Base-by-base conservation (phyloP, 1,140 invertebrate genomes). In the Drosophila orena region DNA sequence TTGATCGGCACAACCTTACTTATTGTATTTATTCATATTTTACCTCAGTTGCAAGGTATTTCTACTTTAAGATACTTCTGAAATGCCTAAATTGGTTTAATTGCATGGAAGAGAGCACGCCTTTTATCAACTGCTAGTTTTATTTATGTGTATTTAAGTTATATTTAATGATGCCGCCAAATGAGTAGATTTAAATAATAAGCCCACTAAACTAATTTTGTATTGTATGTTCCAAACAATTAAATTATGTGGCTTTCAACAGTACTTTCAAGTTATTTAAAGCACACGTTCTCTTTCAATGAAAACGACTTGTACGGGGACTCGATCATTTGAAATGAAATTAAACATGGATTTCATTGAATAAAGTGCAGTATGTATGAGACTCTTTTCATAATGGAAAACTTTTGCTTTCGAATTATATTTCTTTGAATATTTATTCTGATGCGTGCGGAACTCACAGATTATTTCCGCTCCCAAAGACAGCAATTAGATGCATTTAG, bases 401-500 rank as follows among this genome's bases (percentile, higher is more conserved):
- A 34, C 42, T 50, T 34, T 17, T 50, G 12, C 30, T 22, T 40
- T 34, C 30, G 20, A 44, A 60, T 35, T 60, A 64, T 30, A 46
- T 60, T 64, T 20, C 61, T 64, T 46, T 60, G 61, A 60, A 44
- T 64, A 64, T 37, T 46, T 24, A 60, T 46, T 64, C 44, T 46
- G 61, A 46, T 34, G 46, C 46, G 46, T 40, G 27, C 35, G 20
- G 37, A 68, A 46, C 34, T 37, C 50, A 35, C 2, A 70, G 61
- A 68, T 68, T 69, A 69, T 71, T 58, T 58, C 24, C 38, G 61
- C 66, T 55, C 35, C n/a, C 46, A 58, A 49, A 71, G 44, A 58
- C 64, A 58, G 69, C 69, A 72, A 72, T 74, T 61, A 60, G 50
- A 73, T 55, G 49, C 27, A 61, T 73, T 73, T 55, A 62, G 34